A percentile compares a stretch with the other conserved stretches of the same genome.
phyloP scores from a whole-genome alignment of 2,797 vertebrate species.

The Crax fasciolata region DNA sequence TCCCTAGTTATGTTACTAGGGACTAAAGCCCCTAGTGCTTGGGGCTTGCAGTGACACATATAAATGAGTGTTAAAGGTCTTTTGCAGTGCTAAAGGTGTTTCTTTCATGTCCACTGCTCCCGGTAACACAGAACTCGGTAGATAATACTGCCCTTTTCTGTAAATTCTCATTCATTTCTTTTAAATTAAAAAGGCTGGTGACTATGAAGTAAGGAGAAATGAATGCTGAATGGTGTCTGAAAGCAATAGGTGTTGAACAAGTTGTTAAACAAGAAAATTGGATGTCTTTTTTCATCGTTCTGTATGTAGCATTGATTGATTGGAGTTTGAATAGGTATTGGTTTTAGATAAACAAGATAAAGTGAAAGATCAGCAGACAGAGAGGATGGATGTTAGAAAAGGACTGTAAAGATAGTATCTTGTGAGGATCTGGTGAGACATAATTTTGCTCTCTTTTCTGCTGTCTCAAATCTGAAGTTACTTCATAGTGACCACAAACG shows the following conservation, averaged over 20 bases:
- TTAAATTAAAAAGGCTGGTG: conserved; percentile 62
- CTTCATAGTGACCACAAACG: accelerated
- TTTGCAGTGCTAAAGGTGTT: not conserved
- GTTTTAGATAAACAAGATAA: conserved; percentile 95
- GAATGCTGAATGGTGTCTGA: conserved; percentile 69
- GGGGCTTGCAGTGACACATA: not conserved
- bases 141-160: not conserved
- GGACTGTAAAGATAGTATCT: conserved; percentile 4
- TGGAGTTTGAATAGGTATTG: conserved; percentile 89
- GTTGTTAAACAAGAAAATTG: conserved; percentile 81
- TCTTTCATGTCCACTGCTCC: not conserved
- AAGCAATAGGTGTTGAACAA: conserved; percentile 76
- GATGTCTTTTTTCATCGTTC: conserved; percentile 80
- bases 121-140: not conserved
- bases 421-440: not conserved
- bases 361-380: conserved; percentile 90
- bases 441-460: not conserved
- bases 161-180: conserved; percentile 28
- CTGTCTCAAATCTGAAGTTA: not conserved
- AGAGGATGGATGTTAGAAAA: conserved; percentile 75
- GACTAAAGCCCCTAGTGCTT: not conserved
- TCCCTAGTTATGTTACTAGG: too few species aligned
- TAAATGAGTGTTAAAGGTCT: not conserved
- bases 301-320: conserved; percentile 90
- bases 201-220: conserved; percentile 47